Base-by-base conservation (phyloP, 1,140 invertebrate genomes). In the Chironomus striatipennis region DNA sequence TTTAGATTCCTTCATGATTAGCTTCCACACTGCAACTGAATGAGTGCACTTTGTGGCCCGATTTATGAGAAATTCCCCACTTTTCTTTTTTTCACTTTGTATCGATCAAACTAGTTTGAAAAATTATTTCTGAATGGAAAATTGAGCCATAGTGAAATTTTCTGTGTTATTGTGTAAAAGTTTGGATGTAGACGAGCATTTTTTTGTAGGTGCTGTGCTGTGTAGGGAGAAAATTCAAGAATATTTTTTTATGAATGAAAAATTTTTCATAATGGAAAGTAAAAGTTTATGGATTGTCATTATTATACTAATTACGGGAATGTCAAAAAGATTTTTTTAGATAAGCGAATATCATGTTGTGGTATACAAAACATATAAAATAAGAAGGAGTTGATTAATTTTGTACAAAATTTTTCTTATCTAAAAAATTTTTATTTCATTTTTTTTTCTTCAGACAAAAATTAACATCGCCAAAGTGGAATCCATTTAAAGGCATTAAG, bases 381-480 rank as follows among this genome's bases (percentile, higher is more conserved):
- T 15, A 57, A 15, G n/a, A 57, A 57, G 4, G n/a, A 15, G 47
- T 57, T 15, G 9, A 57, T 57, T 57, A 57, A 57, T 57, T 47
- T 15, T 47, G 15, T 5, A n/a, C 24, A 34, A 34, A 34, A 34
- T 5, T 34, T 34, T 5, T 34, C 24, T 34, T 34, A 34, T 34
- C 24, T n/a, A n/a, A n/a, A n/a, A n/a, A n/a, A n/a, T n/a, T 34
- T 34, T 34, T 34, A 34, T 34, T 34, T 34, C 24, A 2, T 2
- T 34, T 34, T 34, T 34, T 34, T 57, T 57, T 67, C 89, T 90
- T 79, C 84, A 97, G 95, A 88, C 95, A 97, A 87, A 98, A 97
- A 85, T 84, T 98, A 81, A 98, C 97, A 74, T 99, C 98, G 77
- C 98, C 98, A 76, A 98, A 98, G 90, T 99, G 98, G 98, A 99